These are phyloP conservation scores for Lutjanus argentimaculatus DNA, from an alignment of 2,797 vertebrate species.

Conservation along the genomic window DNA sequence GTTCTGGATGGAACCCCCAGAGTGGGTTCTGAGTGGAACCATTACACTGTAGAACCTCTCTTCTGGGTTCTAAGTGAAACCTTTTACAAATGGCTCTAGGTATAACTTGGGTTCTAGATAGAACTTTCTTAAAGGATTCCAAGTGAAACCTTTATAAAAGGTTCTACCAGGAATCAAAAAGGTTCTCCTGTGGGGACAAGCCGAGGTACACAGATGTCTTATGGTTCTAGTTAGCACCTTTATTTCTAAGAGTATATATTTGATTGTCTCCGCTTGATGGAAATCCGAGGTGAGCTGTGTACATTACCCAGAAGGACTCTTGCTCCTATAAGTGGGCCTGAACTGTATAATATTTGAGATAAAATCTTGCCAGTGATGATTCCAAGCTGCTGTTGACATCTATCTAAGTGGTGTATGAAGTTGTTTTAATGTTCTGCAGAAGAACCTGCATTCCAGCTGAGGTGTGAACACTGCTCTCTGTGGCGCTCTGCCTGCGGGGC, in stretches of 20 bases:
- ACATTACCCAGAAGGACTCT: constrained; percentile 42
- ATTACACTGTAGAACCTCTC: too few species aligned
- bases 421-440: constrained; percentile 63
- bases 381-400: constrained; percentile 67
- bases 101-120: too few species aligned
- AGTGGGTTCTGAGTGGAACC: too few species aligned
- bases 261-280: constrained; percentile 44
- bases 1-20: too few species aligned
- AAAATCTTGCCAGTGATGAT: constrained; percentile 58
- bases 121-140: too few species aligned
- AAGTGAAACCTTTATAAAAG: too few species aligned
- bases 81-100: too few species aligned
- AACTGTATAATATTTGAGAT: constrained; percentile 54
- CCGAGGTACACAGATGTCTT: too few species aligned
- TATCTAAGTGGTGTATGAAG: constrained; percentile 70
- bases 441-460: constrained; percentile 64
- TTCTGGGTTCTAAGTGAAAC: too few species aligned
- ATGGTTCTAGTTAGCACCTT: too few species aligned
- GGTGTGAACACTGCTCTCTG: constrained; percentile 60
- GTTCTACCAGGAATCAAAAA: too few species aligned
- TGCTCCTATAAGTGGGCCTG: constrained; percentile 43
- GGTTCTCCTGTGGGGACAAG: too few species aligned
- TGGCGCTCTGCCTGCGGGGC: constrained; percentile 58
- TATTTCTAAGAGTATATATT: background rate
- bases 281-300: constrained; percentile 42